Conservation (phyloP, 2,797 vertebrate species). For the Melanotaenia pygmaea region DNA sequence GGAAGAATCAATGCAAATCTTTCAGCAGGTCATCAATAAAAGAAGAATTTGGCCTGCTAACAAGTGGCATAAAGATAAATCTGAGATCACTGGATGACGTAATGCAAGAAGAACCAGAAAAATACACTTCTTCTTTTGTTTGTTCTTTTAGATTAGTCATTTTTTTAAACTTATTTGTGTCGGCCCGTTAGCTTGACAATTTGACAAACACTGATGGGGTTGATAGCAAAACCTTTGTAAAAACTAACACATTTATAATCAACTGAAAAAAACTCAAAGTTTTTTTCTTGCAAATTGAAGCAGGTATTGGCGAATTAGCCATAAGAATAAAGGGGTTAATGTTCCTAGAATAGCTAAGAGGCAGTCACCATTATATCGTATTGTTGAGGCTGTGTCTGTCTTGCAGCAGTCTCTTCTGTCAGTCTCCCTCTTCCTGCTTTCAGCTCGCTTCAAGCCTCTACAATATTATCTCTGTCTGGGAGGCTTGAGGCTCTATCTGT, state of each 20-base stretch:
- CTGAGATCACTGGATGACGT: not conserved
- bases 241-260: not conserved
- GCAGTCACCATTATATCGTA: constrained; percentile 63
- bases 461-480: constrained; percentile 75
- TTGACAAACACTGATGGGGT: not conserved
- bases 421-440: constrained; percentile 42
- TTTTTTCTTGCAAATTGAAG: constrained; percentile 19
- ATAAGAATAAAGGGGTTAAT: constrained; percentile 57
- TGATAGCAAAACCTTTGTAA: not conserved
- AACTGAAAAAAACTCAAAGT: constrained; percentile 4
- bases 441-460: constrained; percentile 59
- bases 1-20: constrained; percentile 1
- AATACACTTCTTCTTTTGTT: not conserved
- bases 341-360: constrained; percentile 43
- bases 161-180: not conserved
- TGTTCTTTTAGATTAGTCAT: not conserved
- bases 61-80: not conserved
- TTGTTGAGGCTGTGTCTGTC: constrained; percentile 68
- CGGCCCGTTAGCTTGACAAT: not conserved
- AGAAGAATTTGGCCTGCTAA: not conserved
- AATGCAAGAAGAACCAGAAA: not conserved
- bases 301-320: constrained; percentile 25
- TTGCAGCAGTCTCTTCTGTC: constrained; percentile 46
- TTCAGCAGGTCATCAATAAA: constrained; percentile 1
- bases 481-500: constrained; percentile 79